Evolutionary conservation across 2,797 vertebrate species (phyloP), one percentile per base, ranked within the genome.

Genomic region (Yasuhikotakia modesta): DNA sequence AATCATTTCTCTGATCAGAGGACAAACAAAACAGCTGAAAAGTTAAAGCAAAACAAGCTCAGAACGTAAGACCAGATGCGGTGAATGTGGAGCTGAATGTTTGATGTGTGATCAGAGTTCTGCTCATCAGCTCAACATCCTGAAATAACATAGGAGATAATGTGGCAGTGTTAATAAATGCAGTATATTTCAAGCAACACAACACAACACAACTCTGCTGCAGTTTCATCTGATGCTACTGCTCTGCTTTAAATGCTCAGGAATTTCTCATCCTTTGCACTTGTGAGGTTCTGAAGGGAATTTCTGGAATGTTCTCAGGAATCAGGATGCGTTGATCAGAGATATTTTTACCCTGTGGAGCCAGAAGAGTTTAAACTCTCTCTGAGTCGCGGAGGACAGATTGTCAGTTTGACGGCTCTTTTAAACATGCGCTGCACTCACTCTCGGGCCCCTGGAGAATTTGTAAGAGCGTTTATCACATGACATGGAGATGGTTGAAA

Each of bases 231-330:
- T 1, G 72, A 30, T 32, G 30, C 4, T 30, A 35, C 60, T 1
- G 1, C 6, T 8, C 16, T 32, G 27, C 30, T 43, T 69, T 21
- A 61, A 70, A 77, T 30, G 14, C 66, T 63, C n/a, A 45, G 16
- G 43, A 50, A n/a, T 73, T 55, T 66, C 50, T 76, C 69, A 19
- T 76, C 70, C 63, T 74, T 65, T 50, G 73, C 52, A 75, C 81
- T 84, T 21, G 64, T 81, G 82, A 65, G 73, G 81, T 77, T 72
- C 70, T 66, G 78, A 73, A 70, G 50, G 86, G 90, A 91, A 91
- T 90, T 90, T 84, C 69, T 65, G 89, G 91, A 92, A 91, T 92
- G 90, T 89, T 91, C 89, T 86, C 84, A 89, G 85, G 89, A 90
- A 89, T 91, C 87, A 89, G 89, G 91, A 89, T 87, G 91, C 87